Conservation (phyloP, 1,140 invertebrate species). For the Brachionus sp. region DNA sequence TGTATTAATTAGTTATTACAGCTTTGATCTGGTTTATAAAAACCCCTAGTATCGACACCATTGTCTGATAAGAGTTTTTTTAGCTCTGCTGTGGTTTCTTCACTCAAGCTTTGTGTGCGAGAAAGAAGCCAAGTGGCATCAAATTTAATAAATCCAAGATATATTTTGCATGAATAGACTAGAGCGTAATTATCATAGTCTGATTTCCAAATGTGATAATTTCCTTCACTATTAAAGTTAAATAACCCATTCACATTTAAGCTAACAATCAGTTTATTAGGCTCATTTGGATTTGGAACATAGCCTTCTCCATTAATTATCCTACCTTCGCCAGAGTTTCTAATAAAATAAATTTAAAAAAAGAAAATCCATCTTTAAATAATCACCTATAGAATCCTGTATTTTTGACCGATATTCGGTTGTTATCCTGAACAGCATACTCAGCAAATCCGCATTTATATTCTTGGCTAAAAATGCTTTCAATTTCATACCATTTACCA, state of each 20-base stretch:
- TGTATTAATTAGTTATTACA: background rate
- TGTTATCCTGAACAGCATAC: background rate
- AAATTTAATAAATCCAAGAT: background rate
- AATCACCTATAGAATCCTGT: background rate
- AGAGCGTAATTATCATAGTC: constrained; percentile 18
- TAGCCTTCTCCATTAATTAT: background rate
- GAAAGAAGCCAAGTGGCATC: background rate
- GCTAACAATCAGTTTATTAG: too few relatives aligned
- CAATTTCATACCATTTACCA: constrained; percentile 26
- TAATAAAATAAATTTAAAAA: background rate
- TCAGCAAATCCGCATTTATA: background rate
- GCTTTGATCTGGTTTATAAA: background rate
- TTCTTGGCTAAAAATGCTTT: background rate
- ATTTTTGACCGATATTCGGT: background rate
- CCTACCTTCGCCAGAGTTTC: background rate
- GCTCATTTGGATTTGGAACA: background rate
- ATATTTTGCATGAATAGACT: constrained; percentile 15
- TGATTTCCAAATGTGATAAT: background rate
- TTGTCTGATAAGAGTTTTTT: background rate
- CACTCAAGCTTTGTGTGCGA: background rate
- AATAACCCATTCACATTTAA: background rate
- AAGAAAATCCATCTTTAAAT: background rate
- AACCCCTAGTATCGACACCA: background rate
- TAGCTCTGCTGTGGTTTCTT: background rate
- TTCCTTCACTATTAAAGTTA: background rate